Percentiles rank a stretch among this genome's conserved stretches.
Conservation (phyloP, 1,140 invertebrate species). For the Drosophila baimaii region DNA sequence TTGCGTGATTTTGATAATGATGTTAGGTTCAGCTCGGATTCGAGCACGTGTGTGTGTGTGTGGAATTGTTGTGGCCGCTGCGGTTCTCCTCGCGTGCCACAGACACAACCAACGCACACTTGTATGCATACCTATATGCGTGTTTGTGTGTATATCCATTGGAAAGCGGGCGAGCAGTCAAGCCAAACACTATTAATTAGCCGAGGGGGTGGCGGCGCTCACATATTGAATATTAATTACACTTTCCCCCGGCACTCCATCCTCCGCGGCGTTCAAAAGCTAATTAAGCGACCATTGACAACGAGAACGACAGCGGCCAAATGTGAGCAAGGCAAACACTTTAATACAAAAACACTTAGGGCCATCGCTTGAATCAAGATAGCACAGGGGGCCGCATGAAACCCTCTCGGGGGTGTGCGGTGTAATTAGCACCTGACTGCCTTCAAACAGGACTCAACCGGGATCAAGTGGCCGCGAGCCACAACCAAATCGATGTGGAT, state of each 20-base stretch:
- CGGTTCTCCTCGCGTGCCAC: slow-evolving; percentile 61
- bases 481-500: slow-evolving; percentile 25
- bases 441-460: slow-evolving; percentile 37
- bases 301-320: slow-evolving; percentile 38
- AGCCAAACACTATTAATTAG: slow-evolving; percentile 72
- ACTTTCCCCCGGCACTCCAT: slow-evolving; percentile 18
- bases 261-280: slow-evolving; percentile 13
- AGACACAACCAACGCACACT: background rate
- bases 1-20: slow-evolving; percentile 79
- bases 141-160: slow-evolving; percentile 13
- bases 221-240: slow-evolving; percentile 81
- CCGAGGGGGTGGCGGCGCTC: slow-evolving; percentile 30
- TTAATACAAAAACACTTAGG: slow-evolving; percentile 63
- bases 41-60: slow-evolving; percentile 13
- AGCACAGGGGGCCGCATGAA: background rate
- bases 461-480: slow-evolving; percentile 31
- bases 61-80: slow-evolving; percentile 60
- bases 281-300: slow-evolving; percentile 63
- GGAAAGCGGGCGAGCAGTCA: slow-evolving; percentile 35
- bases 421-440: slow-evolving; percentile 73
- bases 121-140: too few relatives aligned
- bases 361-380: slow-evolving; percentile 43
- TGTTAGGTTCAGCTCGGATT: slow-evolving; percentile 50
- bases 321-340: slow-evolving; percentile 63
- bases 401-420: slow-evolving; percentile 34